Evolutionary conservation across 2,113 vertebrate species (phyloP).

Genomic region (Ctenodactylus gundi): DNA sequence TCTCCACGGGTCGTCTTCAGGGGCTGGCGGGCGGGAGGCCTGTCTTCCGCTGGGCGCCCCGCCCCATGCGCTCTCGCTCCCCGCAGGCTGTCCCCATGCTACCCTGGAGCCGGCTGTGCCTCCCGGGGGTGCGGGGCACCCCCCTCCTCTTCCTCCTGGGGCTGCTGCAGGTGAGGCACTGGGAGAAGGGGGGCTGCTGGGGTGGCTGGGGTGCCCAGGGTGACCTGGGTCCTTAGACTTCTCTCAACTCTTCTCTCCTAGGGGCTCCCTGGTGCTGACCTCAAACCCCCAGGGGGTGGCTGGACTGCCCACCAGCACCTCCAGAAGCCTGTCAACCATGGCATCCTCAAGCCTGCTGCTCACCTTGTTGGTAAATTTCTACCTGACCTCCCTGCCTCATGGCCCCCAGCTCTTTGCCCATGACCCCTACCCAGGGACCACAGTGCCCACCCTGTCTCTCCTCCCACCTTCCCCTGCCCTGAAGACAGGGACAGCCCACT

Average conservation of each 20-base stretch:
- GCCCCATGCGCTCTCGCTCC: not conserved
- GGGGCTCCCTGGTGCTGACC: conserved; percentile 60
- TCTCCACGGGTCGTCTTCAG: not conserved
- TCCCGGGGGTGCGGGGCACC: conserved; percentile 49
- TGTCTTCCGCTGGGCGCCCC: not conserved
- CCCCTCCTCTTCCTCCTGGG: conserved; percentile 55
- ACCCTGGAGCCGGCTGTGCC: conserved; percentile 53
- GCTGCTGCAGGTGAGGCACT: conserved; percentile 70
- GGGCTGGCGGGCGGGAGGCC: not conserved
- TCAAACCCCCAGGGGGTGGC: conserved; percentile 18
- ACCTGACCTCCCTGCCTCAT: not conserved
- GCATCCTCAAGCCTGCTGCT: conserved; percentile 66
- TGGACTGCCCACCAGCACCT: not conserved
- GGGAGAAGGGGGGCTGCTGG: conserved; percentile 30
- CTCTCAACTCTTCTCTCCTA: conserved; percentile 78
- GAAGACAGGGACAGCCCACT: not conserved
- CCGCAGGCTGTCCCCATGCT: conserved; percentile 72
- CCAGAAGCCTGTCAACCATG: not conserved
- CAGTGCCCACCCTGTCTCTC: not conserved
- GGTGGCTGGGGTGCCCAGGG: conserved; percentile 82
- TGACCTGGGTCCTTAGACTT: conserved; percentile 83
- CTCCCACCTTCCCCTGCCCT: not conserved
- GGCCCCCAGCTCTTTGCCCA: not conserved
- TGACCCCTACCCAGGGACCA: not conserved
- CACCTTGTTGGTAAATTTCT: conserved; percentile 76